Percentiles rank a stretch among this genome's conserved stretches.
Evolutionary conservation across 2,888 invertebrate genomes (phyloP).

Genomic region (Mesochorus sp.): DNA sequence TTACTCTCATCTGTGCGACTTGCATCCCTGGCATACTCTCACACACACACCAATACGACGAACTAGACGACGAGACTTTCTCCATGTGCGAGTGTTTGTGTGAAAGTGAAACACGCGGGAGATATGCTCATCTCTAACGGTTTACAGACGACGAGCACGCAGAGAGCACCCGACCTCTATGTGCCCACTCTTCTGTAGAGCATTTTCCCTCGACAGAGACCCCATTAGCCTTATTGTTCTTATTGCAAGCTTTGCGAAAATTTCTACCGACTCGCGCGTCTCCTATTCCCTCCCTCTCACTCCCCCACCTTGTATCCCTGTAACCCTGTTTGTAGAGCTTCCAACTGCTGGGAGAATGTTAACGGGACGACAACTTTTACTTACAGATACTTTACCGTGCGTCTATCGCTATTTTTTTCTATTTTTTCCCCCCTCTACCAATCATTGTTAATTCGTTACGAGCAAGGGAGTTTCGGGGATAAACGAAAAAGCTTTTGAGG

Average conservation of each 20-base stretch:
- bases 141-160: conserved; percentile 6
- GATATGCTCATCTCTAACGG: conserved; percentile 33
- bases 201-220: conserved; percentile 45
- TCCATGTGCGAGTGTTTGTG: neutral
- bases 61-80: too few species aligned
- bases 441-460: too few species aligned
- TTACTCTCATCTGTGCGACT: conserved; percentile 40
- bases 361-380: too few species aligned
- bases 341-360: too few species aligned
- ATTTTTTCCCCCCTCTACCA: too few species aligned
- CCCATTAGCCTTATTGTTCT: conserved; percentile 60
- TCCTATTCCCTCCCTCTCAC: conserved; percentile 18
- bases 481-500: too few species aligned
- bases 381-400: too few species aligned
- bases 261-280: conserved; percentile 16
- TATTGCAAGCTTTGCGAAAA: conserved; percentile 52
- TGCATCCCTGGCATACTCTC: conserved; percentile 26
- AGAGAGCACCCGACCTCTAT: neutral
- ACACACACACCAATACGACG: too few species aligned
- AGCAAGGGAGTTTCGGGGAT: too few species aligned
- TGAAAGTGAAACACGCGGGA: conserved; percentile 8
- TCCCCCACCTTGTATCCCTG: conserved; percentile 8
- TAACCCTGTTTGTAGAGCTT: too few species aligned
- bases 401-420: too few species aligned
- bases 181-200: conserved; percentile 35